Conservation (phyloP, 2,888 invertebrate genomes). For the Brenthis hecate region DNA sequence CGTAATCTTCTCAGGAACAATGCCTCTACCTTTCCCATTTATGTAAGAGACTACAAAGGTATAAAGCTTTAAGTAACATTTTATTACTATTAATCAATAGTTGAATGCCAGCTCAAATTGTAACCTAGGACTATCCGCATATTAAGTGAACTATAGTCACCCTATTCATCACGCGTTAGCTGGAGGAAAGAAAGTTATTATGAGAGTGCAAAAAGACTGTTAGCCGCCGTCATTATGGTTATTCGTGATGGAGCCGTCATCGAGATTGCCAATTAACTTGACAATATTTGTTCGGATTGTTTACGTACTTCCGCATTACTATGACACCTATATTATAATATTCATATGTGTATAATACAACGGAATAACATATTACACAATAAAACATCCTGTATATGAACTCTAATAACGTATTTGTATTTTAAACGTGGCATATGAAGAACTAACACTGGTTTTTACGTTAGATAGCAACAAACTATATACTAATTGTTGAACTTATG, state of each 20-base stretch:
- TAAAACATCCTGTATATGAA: not conserved
- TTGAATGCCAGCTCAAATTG: not conserved
- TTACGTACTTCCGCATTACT: constrained; percentile 37
- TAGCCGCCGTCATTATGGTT: constrained; percentile 53
- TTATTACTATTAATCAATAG: too few species aligned
- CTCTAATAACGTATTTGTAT: not conserved
- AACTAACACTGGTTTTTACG: too few species aligned
- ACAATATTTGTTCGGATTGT: constrained; percentile 43
- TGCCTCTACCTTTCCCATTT: too few species aligned
- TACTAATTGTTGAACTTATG: too few species aligned
- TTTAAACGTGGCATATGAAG: not conserved
- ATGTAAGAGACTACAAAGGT: too few species aligned
- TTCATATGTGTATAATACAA: constrained; percentile 12
- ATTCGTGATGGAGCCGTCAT: constrained; percentile 58
- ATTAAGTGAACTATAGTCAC: not conserved
- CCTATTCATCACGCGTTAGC: constrained; percentile 38
- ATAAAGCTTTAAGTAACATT: too few species aligned
- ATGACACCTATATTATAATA: constrained; percentile 14
- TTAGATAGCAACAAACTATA: too few species aligned
- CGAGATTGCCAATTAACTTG: constrained; percentile 46
- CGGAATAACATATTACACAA: constrained; percentile 2
- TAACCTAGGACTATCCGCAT: not conserved
- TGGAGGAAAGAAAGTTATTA: constrained; percentile 54
- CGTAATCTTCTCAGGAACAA: too few species aligned
- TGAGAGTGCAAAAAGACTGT: constrained; percentile 52